A percentile compares a stretch with the other conserved stretches of the same genome.
These are phyloP conservation scores for Siniperca scherzeri DNA, from an alignment of 2,797 vertebrate species.

Conservation along the genomic window DNA sequence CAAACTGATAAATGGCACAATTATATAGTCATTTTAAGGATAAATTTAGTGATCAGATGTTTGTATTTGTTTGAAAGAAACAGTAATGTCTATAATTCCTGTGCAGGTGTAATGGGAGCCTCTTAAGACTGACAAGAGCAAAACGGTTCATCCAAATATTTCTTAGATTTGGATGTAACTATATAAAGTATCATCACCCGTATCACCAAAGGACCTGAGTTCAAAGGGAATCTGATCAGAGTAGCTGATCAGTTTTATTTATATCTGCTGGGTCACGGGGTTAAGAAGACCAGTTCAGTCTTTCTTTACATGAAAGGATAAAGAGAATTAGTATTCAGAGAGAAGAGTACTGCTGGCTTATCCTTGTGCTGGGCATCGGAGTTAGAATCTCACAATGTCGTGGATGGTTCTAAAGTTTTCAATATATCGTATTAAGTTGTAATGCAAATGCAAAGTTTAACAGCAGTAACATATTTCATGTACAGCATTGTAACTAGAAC, in stretches of 20 bases:
- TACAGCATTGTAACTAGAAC: neutral
- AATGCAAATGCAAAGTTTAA: conserved; percentile 7
- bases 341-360: conserved; percentile 17
- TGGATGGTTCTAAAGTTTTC: conserved; percentile 19
- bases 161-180: conserved; percentile 11
- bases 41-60: conserved; percentile 5
- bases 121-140: neutral
- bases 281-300: conserved; percentile 51
- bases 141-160: conserved; percentile 2
- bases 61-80: conserved; percentile 13
- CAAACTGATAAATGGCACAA: neutral
- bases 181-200: conserved; percentile 11
- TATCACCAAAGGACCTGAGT: conserved; percentile 37
- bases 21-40: neutral
- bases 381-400: conserved; percentile 28
- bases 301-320: conserved; percentile 58
- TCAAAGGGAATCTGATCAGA: conserved; percentile 57
- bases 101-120: neutral
- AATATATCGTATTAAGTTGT: conserved; percentile 4
- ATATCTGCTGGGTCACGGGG: conserved; percentile 46
- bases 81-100: neutral
- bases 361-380: conserved; percentile 22
- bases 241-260: conserved; percentile 49
- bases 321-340: conserved; percentile 60
- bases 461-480: neutral